A percentile compares a stretch with the other conserved stretches of the same genome.
Evolutionary conservation across 2,797 vertebrate genomes (phyloP).

Genomic region (Crenuchus spilurus): DNA sequence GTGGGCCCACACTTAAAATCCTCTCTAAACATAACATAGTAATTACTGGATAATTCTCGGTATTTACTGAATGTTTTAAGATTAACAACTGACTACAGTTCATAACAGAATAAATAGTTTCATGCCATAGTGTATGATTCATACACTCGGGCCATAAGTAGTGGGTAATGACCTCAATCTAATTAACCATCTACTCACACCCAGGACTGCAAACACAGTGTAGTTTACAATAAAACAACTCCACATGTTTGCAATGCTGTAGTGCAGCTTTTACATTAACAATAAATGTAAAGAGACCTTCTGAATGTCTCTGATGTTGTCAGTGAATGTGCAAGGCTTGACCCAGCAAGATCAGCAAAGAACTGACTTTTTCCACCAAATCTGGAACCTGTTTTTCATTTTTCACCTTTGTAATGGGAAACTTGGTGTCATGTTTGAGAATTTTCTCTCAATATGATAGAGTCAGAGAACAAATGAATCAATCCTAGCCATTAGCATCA

Average conservation of each 20-base stretch:
- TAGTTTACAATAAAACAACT: background rate
- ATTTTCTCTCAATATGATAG: background rate
- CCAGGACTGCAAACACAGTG: background rate
- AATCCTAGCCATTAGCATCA: background rate
- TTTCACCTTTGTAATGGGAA: background rate
- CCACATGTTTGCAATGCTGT: background rate
- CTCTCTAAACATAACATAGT: background rate
- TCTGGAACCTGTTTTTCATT: background rate
- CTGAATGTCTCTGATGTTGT: background rate
- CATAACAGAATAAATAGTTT: background rate
- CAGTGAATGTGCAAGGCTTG: background rate
- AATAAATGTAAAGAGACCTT: background rate
- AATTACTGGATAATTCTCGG: background rate
- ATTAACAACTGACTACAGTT: background rate
- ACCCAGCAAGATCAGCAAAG: background rate
- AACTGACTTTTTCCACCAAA: conserved; percentile 13
- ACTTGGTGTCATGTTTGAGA: too few species aligned
- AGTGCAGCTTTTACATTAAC: background rate
- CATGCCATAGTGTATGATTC: background rate
- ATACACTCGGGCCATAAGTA: background rate
- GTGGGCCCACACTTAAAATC: background rate
- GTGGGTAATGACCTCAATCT: background rate
- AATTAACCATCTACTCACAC: conserved; percentile 11
- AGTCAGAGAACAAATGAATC: background rate
- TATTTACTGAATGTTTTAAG: too few species aligned